Conservation (phyloP, 2,888 invertebrate genomes). For the Leucozona laternaria region DNA sequence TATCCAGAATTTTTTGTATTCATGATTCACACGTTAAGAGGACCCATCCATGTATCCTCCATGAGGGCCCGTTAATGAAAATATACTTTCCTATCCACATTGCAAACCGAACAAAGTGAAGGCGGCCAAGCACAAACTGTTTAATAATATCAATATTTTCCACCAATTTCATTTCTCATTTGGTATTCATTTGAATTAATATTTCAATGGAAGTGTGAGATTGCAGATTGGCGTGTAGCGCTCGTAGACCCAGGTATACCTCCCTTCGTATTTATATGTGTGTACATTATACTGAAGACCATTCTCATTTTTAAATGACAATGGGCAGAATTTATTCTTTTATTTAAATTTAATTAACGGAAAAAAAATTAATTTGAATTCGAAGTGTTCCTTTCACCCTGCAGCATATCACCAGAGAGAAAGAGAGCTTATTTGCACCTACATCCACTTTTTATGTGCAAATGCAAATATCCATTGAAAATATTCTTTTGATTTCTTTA, state of each 20-base stretch:
- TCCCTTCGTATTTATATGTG: background rate
- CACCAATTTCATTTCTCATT: slow-evolving; percentile 67
- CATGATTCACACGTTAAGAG: background rate
- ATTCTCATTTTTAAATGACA: slow-evolving; percentile 19
- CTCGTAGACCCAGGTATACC: background rate
- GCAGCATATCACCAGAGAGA: background rate
- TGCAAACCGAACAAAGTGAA: slow-evolving; percentile 29
- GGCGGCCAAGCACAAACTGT: slow-evolving; percentile 66
- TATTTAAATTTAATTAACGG: slow-evolving; percentile 66
- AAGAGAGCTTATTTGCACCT: slow-evolving; percentile 46
- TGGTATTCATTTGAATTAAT: slow-evolving; percentile 63
- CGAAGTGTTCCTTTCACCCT: slow-evolving; percentile 22
- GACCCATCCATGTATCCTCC: background rate
- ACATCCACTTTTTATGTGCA: slow-evolving; percentile 39
- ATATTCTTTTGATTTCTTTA: slow-evolving; percentile 40
- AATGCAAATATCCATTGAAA: slow-evolving; percentile 56
- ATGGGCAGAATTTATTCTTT: slow-evolving; percentile 35
- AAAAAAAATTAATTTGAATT: slow-evolving; percentile 51
- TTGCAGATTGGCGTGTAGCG: background rate
- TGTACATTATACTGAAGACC: background rate
- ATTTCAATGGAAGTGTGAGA: slow-evolving; percentile 33
- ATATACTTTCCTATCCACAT: background rate
- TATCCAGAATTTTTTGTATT: background rate
- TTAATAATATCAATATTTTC: slow-evolving; percentile 71
- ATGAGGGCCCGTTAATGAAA: background rate